These are phyloP conservation scores for Spilosoma lubricipeda DNA, from an alignment of 2,888 invertebrate species.

Conservation along the genomic window DNA sequence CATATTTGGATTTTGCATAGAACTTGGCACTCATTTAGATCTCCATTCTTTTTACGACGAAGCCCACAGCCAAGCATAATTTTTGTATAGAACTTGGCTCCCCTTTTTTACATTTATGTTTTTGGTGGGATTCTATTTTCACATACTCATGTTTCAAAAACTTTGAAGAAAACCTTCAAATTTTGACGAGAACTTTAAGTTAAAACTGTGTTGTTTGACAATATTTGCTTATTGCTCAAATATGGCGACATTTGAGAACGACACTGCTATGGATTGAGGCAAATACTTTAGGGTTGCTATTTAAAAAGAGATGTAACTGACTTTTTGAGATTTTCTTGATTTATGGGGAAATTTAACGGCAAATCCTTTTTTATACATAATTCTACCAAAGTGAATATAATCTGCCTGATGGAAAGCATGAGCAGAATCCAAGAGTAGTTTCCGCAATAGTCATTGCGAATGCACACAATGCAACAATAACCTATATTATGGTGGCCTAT, in stretches of 20 bases:
- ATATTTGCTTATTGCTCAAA: conserved; percentile 27
- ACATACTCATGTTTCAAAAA: conserved; percentile 1
- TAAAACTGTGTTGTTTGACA: conserved; percentile 23
- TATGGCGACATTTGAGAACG: conserved; percentile 15
- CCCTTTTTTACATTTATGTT: no score
- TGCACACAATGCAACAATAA: not conserved
- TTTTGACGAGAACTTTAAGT: conserved; percentile 21
- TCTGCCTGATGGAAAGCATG: no score
- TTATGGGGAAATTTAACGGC: not conserved
- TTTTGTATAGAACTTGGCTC: no score
- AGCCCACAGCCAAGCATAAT: no score
- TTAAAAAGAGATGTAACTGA: not conserved
- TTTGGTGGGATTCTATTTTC: not conserved
- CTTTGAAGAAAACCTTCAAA: conserved; percentile 18
- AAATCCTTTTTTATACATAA: no score
- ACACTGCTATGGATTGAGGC: conserved; percentile 13
- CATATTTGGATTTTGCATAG: no score
- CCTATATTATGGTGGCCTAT: no score
- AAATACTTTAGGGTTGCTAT: conserved; percentile 21
- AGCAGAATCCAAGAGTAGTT: no score
- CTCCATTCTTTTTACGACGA: no score
- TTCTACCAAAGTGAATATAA: no score
- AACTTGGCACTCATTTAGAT: no score
- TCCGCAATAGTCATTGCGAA: no score
- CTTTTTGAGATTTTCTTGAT: not conserved